Percentiles rank a stretch among this genome's conserved stretches.
phyloP scores from a whole-genome alignment of 2,888 invertebrate species.

The Spicauda simplicius region DNA sequence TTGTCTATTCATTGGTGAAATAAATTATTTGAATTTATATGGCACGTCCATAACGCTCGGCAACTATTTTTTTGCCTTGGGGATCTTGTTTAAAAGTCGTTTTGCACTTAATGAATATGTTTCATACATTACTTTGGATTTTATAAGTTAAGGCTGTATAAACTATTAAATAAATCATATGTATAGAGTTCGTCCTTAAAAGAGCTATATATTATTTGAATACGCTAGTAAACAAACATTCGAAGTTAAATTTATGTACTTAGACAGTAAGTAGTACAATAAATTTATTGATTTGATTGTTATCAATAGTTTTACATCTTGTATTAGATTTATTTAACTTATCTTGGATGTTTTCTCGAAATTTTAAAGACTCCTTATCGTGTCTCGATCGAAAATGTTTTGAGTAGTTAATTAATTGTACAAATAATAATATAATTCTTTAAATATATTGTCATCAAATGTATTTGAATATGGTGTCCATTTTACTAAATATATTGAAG shows the following conservation, averaged over 20 bases:
- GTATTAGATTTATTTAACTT: not conserved
- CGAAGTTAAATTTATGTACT: not conserved
- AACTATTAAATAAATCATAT: not conserved
- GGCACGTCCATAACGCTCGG: not conserved
- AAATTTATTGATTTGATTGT: not conserved
- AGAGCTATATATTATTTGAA: not conserved
- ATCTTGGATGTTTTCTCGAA: not conserved
- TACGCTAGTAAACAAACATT: not conserved
- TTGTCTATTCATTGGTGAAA: not conserved
- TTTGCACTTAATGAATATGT: not conserved
- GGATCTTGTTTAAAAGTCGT: not conserved
- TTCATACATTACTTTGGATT: not conserved
- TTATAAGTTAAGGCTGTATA: too few relatives aligned
- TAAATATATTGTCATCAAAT: not conserved
- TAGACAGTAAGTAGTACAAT: not conserved
- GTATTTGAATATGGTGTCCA: not conserved
- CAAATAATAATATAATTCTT: not conserved
- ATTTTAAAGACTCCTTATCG: not conserved
- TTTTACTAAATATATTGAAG: not conserved
- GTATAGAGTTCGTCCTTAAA: not conserved
- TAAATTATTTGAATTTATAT: not conserved
- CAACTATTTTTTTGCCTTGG: not conserved
- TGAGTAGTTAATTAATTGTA: not conserved
- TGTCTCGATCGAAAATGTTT: not conserved
- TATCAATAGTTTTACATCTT: not conserved